phyloP scores from a whole-genome alignment of 1,140 invertebrate genomes.

The Hetaerina americana region DNA sequence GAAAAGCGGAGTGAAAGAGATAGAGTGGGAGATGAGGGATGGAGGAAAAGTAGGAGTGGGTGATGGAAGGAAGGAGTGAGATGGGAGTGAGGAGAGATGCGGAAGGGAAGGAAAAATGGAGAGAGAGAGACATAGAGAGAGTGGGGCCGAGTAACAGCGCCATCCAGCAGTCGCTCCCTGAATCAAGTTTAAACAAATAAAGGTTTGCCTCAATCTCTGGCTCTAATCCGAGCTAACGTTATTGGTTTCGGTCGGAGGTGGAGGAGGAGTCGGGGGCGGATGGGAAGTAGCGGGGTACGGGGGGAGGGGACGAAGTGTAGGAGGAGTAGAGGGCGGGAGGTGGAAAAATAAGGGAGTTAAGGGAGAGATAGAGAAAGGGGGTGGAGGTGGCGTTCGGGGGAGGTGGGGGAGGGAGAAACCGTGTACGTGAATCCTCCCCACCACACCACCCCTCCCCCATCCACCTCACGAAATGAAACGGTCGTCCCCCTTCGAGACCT shows the following conservation, averaged over 20 bases:
- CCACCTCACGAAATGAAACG: neutral
- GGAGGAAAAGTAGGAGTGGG: too few species aligned
- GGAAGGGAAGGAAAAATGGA: too few species aligned
- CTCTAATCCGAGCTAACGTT: neutral
- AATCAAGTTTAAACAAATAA: conserved; percentile 1
- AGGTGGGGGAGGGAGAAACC: neutral
- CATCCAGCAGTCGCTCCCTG: neutral
- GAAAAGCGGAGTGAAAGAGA: too few species aligned
- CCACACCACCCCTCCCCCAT: too few species aligned
- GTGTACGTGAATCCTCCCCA: neutral
- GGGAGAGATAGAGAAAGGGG: neutral
- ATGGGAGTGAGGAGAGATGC: neutral
- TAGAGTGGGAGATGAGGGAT: too few species aligned
- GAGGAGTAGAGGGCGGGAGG: neutral
- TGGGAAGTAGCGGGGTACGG: neutral
- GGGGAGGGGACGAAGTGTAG: too few species aligned
- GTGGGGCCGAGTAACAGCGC: neutral
- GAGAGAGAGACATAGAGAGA: neutral
- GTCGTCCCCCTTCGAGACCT: neutral
- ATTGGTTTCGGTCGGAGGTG: neutral
- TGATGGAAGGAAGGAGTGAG: neutral
- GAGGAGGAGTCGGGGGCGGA: neutral
- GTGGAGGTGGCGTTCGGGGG: too few species aligned
- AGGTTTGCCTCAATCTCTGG: neutral
- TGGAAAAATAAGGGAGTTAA: neutral